A percentile compares a stretch with the other conserved stretches of the same genome.
phyloP scores from a whole-genome alignment of 2,113 vertebrate species.

The Onychostoma macrolepis region DNA sequence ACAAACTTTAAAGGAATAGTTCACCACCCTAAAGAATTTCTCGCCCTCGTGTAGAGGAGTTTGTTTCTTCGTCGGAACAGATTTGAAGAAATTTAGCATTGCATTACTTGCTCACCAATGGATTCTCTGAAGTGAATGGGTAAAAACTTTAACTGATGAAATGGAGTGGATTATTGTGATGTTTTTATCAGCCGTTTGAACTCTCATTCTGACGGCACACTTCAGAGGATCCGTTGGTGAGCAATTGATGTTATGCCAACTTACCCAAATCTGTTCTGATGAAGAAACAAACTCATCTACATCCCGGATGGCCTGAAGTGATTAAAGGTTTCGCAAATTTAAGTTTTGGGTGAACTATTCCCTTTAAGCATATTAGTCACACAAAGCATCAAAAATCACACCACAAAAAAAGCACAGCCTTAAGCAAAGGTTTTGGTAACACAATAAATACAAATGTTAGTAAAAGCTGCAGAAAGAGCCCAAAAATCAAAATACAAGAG shows the following conservation, averaged over 20 bases:
- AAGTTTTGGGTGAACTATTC: neutral
- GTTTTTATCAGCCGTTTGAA: neutral
- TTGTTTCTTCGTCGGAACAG: neutral
- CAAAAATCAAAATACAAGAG: conserved; percentile 56
- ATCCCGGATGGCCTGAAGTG: neutral
- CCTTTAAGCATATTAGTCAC: conserved; percentile 22
- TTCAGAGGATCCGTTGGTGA: neutral
- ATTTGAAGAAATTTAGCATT: neutral
- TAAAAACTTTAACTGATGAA: neutral
- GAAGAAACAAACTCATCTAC: neutral
- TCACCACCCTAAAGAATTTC: neutral
- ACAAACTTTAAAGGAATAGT: neutral
- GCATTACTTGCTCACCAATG: neutral
- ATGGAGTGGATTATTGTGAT: too few relatives aligned
- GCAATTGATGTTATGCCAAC: neutral
- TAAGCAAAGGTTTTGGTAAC: conserved; percentile 41
- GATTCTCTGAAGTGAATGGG: neutral
- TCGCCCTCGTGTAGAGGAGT: neutral
- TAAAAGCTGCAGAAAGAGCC: conserved; percentile 41
- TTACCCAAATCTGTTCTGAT: neutral
- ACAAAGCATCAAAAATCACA: conserved; percentile 15
- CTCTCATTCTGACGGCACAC: neutral
- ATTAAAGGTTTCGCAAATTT: neutral
- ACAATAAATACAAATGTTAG: conserved; percentile 41
- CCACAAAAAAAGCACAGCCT: conserved; percentile 29